A percentile compares a stretch with the other conserved stretches of the same genome.
These are phyloP conservation scores for Scaptomyza parva DNA, from an alignment of 2,888 invertebrate genomes.

Conservation along the genomic window DNA sequence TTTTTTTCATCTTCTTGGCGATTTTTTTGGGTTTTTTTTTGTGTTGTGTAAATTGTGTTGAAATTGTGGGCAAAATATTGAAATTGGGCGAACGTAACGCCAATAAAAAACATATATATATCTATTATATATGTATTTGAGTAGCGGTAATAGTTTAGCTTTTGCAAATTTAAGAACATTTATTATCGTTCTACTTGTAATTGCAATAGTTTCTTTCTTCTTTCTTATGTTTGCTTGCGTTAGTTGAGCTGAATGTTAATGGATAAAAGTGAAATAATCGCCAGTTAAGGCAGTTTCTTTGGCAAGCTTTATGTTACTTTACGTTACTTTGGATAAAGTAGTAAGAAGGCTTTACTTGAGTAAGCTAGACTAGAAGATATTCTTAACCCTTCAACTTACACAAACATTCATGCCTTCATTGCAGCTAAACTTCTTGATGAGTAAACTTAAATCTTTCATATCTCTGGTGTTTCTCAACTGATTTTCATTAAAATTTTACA, in stretches of 20 bases:
- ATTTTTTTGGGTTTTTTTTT: conserved; percentile 21
- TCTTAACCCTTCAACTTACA: no score
- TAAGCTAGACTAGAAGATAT: no score
- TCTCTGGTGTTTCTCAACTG: no score
- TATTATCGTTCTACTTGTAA: neutral
- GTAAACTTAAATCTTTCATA: no score
- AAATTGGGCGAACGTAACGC: conserved; percentile 39
- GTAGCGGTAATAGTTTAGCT: conserved; percentile 29
- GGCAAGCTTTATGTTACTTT: no score
- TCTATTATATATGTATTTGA: neutral
- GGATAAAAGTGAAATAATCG: neutral
- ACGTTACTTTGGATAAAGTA: no score
- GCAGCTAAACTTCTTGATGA: no score
- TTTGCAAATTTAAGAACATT: neutral
- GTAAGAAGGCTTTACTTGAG: no score
- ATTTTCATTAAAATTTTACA: no score
- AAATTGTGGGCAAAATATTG: conserved; percentile 43
- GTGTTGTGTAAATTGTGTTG: conserved; percentile 42
- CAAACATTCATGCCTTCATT: no score
- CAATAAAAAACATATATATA: conserved; percentile 27
- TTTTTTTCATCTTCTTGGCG: neutral
- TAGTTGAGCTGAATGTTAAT: neutral
- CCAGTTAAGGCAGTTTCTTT: no score
- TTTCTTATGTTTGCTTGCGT: neutral
- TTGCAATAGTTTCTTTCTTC: neutral